Evolutionary conservation across 2,113 vertebrate genomes (phyloP).

Genomic region (Miniopterus natalensis): DNA sequence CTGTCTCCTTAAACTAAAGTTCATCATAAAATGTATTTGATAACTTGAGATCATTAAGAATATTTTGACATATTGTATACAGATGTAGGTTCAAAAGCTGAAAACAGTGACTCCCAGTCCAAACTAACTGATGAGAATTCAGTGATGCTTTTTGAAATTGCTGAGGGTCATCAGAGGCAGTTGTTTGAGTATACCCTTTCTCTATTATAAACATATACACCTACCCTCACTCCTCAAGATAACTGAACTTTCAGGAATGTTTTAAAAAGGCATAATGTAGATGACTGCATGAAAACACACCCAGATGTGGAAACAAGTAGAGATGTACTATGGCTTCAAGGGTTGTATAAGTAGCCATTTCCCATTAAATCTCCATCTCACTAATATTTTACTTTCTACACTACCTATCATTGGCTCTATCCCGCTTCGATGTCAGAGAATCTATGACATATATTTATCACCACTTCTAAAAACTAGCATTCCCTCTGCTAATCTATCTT

Average conservation of each 20-base stretch:
- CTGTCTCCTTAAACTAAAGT: slow-evolving; percentile 23
- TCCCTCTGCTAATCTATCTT: slow-evolving; percentile 7
- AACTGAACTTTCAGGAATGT: neutral
- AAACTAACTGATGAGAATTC: slow-evolving; percentile 21
- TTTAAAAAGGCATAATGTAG: neutral
- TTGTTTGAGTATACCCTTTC: neutral
- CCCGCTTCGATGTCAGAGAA: slow-evolving; percentile 10
- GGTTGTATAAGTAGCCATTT: neutral
- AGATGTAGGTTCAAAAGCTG: neutral
- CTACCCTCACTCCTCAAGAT: neutral
- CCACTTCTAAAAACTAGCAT: neutral
- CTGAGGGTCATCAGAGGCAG: neutral
- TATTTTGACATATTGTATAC: neutral
- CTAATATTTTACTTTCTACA: slow-evolving; percentile 8
- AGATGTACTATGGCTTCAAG: neutral
- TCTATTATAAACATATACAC: neutral
- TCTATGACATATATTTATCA: neutral
- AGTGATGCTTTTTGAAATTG: slow-evolving; percentile 8
- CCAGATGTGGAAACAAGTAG: neutral
- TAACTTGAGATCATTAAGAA: neutral
- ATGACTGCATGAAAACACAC: neutral
- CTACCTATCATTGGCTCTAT: neutral
- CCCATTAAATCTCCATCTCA: neutral
- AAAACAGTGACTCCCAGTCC: neutral
- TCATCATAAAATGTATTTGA: slow-evolving; percentile 47